Base-by-base conservation (phyloP, 2,797 vertebrate species). In the Pogoniulus pusillus region DNA sequence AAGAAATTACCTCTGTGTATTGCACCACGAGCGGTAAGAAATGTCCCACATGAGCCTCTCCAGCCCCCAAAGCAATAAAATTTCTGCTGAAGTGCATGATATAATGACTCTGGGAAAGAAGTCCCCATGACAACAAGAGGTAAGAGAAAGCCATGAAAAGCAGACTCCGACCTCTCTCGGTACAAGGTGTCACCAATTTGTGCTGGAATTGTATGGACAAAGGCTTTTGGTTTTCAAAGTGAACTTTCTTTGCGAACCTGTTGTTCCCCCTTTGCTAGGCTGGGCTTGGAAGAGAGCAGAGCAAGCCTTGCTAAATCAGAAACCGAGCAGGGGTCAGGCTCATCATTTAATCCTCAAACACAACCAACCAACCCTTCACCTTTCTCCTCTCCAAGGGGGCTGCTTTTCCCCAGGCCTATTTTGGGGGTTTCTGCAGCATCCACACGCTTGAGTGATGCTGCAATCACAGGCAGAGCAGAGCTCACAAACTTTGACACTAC, bases 11-110 rank as follows among this genome's bases (percentile, higher is more conserved):
- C 93, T 95, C 84, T 85, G 92, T 71, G 94, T 88, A 92, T 95
- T 82, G 93, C 78, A 94, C 89, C 68, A 75, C 0, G 4, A 94
- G 76, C 96, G 74, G 69, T 59, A 92, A 97, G 93, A 95, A 94
- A 96, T 63, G 95, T 96, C 97, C 96, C 97, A 95, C 92, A 26
- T 9, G 95, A 93, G 96, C 84, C 87, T 73, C 68, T 30, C 79
- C 59, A 93, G 94, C 94, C 96, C 95, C 94, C 66, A 76, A 96
- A 97, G 96, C 97, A 98, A 97, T 97, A 97, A 96, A 87, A 95
- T 96, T 96, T 96, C 92, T 96, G 93, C 94, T 96, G 96, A 96
- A 97, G 94, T 93, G 92, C 83, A 95, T 91, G 95, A 94, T 92
- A 82, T 90, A 95, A 96, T 91, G 94, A 96, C 88, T 96, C 92